These are phyloP conservation scores for Dasypus novemcinctus DNA, from an alignment of 2,113 vertebrate species.

Conservation along the genomic window DNA sequence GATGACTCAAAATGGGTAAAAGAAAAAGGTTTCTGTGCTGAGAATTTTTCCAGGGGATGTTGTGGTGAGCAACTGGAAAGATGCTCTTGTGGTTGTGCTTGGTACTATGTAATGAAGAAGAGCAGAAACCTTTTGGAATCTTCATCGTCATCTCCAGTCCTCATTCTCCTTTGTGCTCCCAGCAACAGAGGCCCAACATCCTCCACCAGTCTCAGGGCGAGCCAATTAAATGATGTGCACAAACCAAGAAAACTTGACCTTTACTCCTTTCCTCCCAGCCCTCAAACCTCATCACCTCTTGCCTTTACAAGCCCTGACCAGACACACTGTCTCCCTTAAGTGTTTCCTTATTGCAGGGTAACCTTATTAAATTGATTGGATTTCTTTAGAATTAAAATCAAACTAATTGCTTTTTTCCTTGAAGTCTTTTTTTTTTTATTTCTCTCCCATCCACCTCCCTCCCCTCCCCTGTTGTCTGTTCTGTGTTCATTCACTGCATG, in stretches of 20 bases:
- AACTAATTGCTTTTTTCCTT: not conserved
- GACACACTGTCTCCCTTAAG: not conserved
- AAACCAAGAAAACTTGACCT: slow-evolving; percentile 16
- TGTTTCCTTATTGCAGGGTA: not conserved
- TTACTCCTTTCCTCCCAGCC: not conserved
- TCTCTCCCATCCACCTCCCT: too few species aligned
- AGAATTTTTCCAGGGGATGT: not conserved
- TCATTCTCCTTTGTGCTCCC: not conserved
- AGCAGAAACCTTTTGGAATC: not conserved
- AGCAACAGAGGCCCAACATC: not conserved
- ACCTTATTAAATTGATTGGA: not conserved
- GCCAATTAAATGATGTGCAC: not conserved
- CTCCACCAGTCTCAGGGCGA: not conserved
- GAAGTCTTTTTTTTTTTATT: too few species aligned
- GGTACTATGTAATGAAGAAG: too few species aligned
- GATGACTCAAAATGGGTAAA: not conserved
- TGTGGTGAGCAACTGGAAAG: not conserved
- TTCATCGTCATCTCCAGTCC: not conserved
- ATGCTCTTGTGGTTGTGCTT: not conserved
- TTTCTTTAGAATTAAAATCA: slow-evolving; percentile 1
- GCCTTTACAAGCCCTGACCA: not conserved
- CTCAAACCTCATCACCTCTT: not conserved
- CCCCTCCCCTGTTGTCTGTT: too few species aligned
- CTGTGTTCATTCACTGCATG: too few species aligned
- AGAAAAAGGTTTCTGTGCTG: not conserved